Conservation (phyloP, 1,140 invertebrate genomes). For the Hylaeus volcanicus region DNA sequence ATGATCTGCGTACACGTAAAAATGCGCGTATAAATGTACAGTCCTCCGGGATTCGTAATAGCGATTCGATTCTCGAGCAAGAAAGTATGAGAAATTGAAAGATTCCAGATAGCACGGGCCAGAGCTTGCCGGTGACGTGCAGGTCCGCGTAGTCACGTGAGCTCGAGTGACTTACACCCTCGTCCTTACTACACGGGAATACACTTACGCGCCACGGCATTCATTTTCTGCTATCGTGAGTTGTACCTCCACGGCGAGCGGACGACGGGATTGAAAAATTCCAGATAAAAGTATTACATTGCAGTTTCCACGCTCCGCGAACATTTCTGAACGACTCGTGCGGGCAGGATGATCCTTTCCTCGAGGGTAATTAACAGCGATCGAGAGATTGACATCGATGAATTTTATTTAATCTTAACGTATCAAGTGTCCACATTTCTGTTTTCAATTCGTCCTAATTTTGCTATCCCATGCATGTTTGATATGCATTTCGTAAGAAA, state of each 20-base stretch:
- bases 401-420: neutral
- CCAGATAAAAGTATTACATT: conserved; percentile 70
- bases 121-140: conserved; percentile 49
- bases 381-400: neutral
- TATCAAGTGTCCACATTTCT: too few relatives aligned
- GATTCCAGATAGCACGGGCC: conserved; percentile 70
- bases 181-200: conserved; percentile 71
- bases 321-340: conserved; percentile 6
- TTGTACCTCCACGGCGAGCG: conserved; percentile 63
- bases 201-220: conserved; percentile 74
- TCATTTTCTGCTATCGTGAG: conserved; percentile 75
- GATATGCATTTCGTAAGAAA: too few relatives aligned
- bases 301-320: conserved; percentile 36
- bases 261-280: conserved; percentile 72
- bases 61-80: conserved; percentile 46
- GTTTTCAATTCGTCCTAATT: too few relatives aligned
- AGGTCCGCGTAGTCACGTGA: conserved; percentile 70
- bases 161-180: conserved; percentile 72
- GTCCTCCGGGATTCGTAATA: conserved; percentile 22
- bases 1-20: conserved; percentile 29
- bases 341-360: neutral
- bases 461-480: too few relatives aligned
- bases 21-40: conserved; percentile 14
- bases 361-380: neutral
- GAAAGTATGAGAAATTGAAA: conserved; percentile 77